Percentiles rank a stretch among this genome's conserved stretches.
These are phyloP conservation scores for Parascotia fuliginaria DNA, from an alignment of 2,888 invertebrate species.

Conservation along the genomic window DNA sequence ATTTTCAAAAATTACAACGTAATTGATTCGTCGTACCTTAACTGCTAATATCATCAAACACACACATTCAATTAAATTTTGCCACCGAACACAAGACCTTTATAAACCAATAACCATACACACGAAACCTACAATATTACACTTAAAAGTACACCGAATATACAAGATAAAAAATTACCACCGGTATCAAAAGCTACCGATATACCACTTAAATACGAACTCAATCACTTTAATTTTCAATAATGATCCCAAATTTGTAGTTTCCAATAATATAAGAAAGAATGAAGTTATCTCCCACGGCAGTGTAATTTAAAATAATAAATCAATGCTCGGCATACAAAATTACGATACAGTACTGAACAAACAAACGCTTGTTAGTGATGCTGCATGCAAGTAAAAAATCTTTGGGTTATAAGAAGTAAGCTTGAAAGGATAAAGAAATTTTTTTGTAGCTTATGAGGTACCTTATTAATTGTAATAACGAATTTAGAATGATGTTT, in stretches of 20 bases:
- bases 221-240: conserved; percentile 17
- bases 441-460: too few relatives aligned
- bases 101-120: neutral
- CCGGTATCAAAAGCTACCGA: conserved; percentile 2
- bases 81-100: neutral
- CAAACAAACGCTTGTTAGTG: conserved; percentile 53
- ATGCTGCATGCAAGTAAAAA: conserved; percentile 32
- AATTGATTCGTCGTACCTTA: neutral
- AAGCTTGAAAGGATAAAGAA: too few relatives aligned
- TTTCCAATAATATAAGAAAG: conserved; percentile 36
- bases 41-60: neutral
- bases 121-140: neutral
- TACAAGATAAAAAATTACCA: neutral
- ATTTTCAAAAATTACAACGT: neutral
- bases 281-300: conserved; percentile 41
- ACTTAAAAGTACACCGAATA: too few relatives aligned
- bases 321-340: conserved; percentile 53
- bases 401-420: conserved; percentile 15
- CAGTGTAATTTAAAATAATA: conserved; percentile 55
- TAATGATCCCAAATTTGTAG: conserved; percentile 34
- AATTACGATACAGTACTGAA: conserved; percentile 50
- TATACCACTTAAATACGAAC: conserved; percentile 20
- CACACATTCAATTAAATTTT: neutral
- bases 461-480: too few relatives aligned
- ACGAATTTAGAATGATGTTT: too few relatives aligned